Evolutionary conservation across 2,113 vertebrate species (phyloP).

Genomic region (Clarias gariepinus): DNA sequence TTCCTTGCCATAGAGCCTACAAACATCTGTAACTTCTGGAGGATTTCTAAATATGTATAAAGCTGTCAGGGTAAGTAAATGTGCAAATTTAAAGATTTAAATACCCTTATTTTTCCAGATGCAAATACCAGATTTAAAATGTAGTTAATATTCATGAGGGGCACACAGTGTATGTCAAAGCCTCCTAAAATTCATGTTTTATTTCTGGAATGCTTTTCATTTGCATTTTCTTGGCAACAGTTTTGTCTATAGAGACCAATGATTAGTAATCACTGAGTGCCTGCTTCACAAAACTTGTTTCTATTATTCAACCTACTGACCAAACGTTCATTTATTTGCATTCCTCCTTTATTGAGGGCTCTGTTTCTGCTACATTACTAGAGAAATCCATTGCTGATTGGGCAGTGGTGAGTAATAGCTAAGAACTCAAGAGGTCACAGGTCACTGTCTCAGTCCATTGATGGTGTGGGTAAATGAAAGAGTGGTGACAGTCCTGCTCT

Average conservation of each 20-base stretch:
- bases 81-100: neutral
- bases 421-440: conserved; percentile 43
- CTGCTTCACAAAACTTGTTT: conserved; percentile 16
- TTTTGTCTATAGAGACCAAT: neutral
- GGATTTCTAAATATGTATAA: neutral
- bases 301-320: conserved; percentile 6
- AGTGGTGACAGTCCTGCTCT: conserved; percentile 60
- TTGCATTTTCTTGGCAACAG: neutral
- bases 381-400: conserved; percentile 43
- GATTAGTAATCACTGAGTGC: neutral
- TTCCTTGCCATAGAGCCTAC: neutral
- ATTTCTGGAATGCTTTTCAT: neutral
- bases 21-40: neutral
- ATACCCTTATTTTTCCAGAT: too few species aligned
- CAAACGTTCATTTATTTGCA: conserved; percentile 38
- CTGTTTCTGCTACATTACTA: conserved; percentile 39
- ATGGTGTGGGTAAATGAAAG: conserved; percentile 50
- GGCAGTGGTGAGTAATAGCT: conserved; percentile 44
- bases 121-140: neutral
- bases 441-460: conserved; percentile 45
- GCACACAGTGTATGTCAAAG: neutral
- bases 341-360: conserved; percentile 40
- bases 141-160: neutral
- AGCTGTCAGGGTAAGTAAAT: neutral
- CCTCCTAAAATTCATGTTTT: too few species aligned